phyloP scores from a whole-genome alignment of 2,888 invertebrate species.

The Parelbella ahira region DNA sequence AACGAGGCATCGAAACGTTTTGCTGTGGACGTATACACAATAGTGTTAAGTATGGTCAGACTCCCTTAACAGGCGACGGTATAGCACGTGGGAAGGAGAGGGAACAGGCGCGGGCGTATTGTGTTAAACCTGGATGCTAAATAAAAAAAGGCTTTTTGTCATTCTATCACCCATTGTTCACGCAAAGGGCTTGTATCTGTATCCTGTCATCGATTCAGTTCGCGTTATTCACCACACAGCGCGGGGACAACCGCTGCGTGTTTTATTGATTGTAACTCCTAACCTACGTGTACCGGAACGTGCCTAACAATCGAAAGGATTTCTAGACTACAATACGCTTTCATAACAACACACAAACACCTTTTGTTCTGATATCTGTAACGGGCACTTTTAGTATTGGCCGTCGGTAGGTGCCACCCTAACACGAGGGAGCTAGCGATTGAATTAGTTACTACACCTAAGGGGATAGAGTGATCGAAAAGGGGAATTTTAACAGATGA shows the following conservation, averaged over 20 bases:
- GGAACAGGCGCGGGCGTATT: conserved; percentile 62
- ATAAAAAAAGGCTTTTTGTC: conserved; percentile 61
- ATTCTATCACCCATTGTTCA: conserved; percentile 67
- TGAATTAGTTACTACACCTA: conserved; percentile 63
- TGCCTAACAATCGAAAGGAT: conserved; percentile 17
- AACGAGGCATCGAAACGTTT: too few species aligned
- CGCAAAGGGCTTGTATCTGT: conserved; percentile 58
- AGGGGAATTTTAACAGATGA: conserved; percentile 22
- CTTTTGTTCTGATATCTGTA: conserved; percentile 20
- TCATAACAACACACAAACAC: conserved; percentile 22
- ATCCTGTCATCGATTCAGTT: conserved; percentile 63
- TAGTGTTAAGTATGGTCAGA: conserved; percentile 9
- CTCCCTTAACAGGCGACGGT: conserved; percentile 12
- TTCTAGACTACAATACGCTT: conserved; percentile 10
- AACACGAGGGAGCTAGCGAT: conserved; percentile 48
- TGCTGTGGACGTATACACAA: not conserved
- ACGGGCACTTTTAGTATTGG: conserved; percentile 21
- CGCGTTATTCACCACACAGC: conserved; percentile 27
- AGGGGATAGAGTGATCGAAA: conserved; percentile 26
- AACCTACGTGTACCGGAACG: conserved; percentile 17
- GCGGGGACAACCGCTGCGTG: conserved; percentile 17
- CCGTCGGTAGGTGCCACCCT: conserved; percentile 32
- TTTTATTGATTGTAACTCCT: conserved; percentile 23
- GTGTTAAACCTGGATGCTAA: conserved; percentile 54
- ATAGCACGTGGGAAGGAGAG: conserved; percentile 59